Percentiles rank a stretch among this genome's conserved stretches.
Evolutionary conservation across 1,140 invertebrate species (phyloP).

Genomic region (Oncopodura yosiiana): DNA sequence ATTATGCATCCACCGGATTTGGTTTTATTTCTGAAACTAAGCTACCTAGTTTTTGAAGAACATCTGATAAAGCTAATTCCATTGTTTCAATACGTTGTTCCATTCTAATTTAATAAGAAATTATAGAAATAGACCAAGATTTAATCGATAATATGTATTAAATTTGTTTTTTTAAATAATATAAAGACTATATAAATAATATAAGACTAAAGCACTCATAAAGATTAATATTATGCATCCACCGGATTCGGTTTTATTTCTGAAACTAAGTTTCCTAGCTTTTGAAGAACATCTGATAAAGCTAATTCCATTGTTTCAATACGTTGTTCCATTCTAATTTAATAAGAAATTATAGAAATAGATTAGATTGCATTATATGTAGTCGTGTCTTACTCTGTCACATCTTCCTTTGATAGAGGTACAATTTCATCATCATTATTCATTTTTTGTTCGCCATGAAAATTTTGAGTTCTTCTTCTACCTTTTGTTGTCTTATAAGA

Average conservation of each 20-base stretch:
- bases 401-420: slow-evolving; percentile 6
- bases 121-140: neutral
- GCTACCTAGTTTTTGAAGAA: slow-evolving; percentile 5
- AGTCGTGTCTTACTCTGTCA: slow-evolving; percentile 1
- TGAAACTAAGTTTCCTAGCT: slow-evolving; percentile 4
- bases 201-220: too few species aligned
- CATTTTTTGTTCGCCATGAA: too few species aligned
- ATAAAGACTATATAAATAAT: too few species aligned
- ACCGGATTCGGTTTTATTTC: too few species aligned
- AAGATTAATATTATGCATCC: too few species aligned
- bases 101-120: neutral
- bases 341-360: neutral
- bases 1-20: too few species aligned
- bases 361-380: too few species aligned
- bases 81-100: slow-evolving; percentile 6
- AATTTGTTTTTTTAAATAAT: neutral
- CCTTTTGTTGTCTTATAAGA: neutral
- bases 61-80: slow-evolving; percentile 7
- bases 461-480: neutral
- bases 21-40: neutral
- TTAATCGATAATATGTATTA: neutral
- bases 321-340: slow-evolving; percentile 3
- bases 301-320: slow-evolving; percentile 11
- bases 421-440: too few species aligned
- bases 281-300: neutral